Percentiles rank a stretch among this genome's conserved stretches.
These are phyloP conservation scores for Myiothlypis coronata DNA, from an alignment of 2,797 vertebrate species.

Conservation along the genomic window DNA sequence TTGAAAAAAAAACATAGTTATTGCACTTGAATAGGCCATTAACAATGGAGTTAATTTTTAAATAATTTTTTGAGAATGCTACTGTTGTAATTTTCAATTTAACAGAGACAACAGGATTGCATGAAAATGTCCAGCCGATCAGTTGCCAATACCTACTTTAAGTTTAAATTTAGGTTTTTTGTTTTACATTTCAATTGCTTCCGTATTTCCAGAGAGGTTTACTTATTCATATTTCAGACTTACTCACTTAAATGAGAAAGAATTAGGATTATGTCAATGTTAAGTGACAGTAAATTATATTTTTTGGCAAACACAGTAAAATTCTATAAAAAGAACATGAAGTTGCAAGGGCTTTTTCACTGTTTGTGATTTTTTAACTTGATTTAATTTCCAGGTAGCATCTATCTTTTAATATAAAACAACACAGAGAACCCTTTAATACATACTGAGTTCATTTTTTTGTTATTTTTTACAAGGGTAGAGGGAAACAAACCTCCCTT, in stretches of 20 bases:
- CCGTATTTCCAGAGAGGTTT: neutral
- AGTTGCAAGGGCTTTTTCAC: neutral
- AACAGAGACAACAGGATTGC: neutral
- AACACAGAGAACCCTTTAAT: neutral
- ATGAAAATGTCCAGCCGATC: neutral
- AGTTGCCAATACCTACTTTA: neutral
- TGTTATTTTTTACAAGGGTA: neutral
- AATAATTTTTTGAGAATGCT: neutral
- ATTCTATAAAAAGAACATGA: neutral
- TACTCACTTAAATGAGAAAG: neutral
- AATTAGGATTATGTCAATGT: neutral
- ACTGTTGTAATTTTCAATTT: neutral
- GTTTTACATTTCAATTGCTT: neutral
- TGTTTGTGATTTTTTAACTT: neutral
- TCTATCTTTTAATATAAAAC: slow-evolving; percentile 8
- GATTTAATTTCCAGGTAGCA: neutral
- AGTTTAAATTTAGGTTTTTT: neutral
- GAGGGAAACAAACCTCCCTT: neutral
- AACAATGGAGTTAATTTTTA: neutral
- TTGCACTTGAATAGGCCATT: neutral
- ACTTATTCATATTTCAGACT: neutral
- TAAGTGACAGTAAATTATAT: neutral
- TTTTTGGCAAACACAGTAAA: neutral
- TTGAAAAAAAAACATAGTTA: neutral
- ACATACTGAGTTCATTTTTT: neutral